Evolutionary conservation across 2,888 invertebrate species (phyloP), one percentile per base, ranked within the genome.

Genomic region (Xestia c-nigrum): DNA sequence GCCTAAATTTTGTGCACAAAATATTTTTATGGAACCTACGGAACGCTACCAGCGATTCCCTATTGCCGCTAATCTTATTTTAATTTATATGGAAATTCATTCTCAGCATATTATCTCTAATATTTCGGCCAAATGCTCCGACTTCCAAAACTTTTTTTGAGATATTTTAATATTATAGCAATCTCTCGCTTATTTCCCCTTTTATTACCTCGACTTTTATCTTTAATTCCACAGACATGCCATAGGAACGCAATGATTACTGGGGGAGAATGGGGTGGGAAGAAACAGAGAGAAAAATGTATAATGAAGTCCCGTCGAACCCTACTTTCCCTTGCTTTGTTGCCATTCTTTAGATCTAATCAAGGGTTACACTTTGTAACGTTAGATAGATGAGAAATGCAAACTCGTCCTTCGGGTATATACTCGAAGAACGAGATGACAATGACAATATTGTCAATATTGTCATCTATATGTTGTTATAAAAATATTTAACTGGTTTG

Each of bases 11-110:
- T 74, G 70, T 74, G 68, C 74, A 73, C 73, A 86, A 89, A 90
- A 89, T 89, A 90, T 89, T 88, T 85, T 85, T 73, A 78, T 76
- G 76, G 64, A 67, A 83, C 83, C 88, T 78, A 65, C 83, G 76
- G 86, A 81, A 86, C 88, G 87, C 87, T 87, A 88, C 78, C 80
- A 76, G 85, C 75, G 85, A 88, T 87, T 87, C 88, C 85, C 80
- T 92, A 91, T 92, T 91, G 88, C 90, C 83, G 89, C 90, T 92
- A 92, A 93, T 93, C 90, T 89, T 88, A 87, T 92, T 91, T 93
- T 91, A 92, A 93, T 93, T 93, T 92, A 92, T 90, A 93, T 93
- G 93, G 91, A 91, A 93, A 93, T 93, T 91, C 88, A 91, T 90
- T 91, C 87, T 87, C 87, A 87, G 92, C 90, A 90, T 91, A 92